Percentiles rank a stretch among this genome's conserved stretches.
These are phyloP conservation scores for Ganaspis brasiliensis DNA, from an alignment of 2,888 invertebrate genomes.

Conservation along the genomic window DNA sequence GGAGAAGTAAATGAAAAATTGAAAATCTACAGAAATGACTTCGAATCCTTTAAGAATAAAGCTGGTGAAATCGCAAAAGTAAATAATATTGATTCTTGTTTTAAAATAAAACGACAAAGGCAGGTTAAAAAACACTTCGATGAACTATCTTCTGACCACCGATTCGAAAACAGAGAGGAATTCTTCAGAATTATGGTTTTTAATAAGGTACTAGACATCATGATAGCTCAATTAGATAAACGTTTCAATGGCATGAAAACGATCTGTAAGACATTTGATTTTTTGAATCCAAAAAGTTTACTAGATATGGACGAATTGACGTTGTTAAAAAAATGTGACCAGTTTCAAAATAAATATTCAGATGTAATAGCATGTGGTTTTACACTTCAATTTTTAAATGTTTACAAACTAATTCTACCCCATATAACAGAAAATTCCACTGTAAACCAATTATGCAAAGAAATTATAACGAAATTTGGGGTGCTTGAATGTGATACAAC, in stretches of 20 bases:
- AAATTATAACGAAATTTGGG: constrained; percentile 60
- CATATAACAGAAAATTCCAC: constrained; percentile 56
- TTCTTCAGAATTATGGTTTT: constrained; percentile 60
- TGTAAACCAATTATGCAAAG: constrained; percentile 63
- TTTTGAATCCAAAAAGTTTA: constrained; percentile 67
- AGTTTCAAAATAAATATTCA: constrained; percentile 66
- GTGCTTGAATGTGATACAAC: constrained; percentile 52
- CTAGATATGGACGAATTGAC: constrained; percentile 49
- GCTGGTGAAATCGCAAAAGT: constrained; percentile 65
- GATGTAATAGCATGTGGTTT: constrained; percentile 65
- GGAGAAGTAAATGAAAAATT: constrained; percentile 55
- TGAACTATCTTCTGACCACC: constrained; percentile 49
- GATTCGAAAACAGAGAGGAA: constrained; percentile 58
- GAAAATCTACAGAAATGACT: constrained; percentile 66
- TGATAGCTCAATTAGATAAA: constrained; percentile 64
- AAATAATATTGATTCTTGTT: constrained; percentile 59
- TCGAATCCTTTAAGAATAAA: constrained; percentile 64
- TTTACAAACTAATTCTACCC: constrained; percentile 63
- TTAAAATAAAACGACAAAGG: constrained; percentile 53
- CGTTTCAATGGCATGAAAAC: constrained; percentile 62
- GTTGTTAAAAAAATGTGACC: constrained; percentile 62
- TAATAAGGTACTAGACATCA: constrained; percentile 66
- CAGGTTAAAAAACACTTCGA: constrained; percentile 66
- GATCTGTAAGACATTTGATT: constrained; percentile 66
- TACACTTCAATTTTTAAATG: constrained; percentile 66